Conservation (phyloP, 2,888 invertebrate genomes). For the Macrophya annulata region DNA sequence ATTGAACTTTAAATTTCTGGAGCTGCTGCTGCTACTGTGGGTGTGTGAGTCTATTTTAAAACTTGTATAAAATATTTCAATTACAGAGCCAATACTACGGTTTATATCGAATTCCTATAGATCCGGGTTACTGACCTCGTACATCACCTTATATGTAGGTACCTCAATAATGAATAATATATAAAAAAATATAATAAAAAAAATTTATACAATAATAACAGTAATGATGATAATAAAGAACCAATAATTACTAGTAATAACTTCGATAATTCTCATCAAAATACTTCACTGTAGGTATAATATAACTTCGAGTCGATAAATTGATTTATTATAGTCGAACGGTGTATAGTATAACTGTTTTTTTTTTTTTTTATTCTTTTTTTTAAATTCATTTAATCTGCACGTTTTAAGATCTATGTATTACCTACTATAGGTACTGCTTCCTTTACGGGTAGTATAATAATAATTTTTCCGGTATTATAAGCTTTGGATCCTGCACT, state of each 20-base stretch:
- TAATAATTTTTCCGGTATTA: not conserved
- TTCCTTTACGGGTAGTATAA: not conserved
- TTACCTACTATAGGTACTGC: not conserved
- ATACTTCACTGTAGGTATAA: too few species aligned
- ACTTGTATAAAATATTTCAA: slow-evolving; percentile 30
- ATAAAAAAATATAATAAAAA: not conserved
- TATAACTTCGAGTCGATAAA: too few species aligned
- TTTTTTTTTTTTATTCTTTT: not conserved
- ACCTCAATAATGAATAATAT: not conserved
- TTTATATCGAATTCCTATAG: slow-evolving; percentile 36
- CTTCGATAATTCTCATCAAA: too few species aligned
- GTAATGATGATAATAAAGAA: too few species aligned
- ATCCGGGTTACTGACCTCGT: not conserved
- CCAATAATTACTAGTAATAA: not conserved
- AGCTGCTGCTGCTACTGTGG: not conserved
- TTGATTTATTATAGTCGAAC: too few species aligned
- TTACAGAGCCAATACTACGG: not conserved
- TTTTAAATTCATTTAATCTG: not conserved
- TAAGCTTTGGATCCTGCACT: not conserved
- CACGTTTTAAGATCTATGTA: not conserved
- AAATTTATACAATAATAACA: too few species aligned
- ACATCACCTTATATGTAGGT: not conserved
- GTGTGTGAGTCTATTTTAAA: not conserved
- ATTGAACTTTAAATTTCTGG: not conserved
- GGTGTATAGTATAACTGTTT: not conserved